A percentile compares a stretch with the other conserved stretches of the same genome.
phyloP scores from a whole-genome alignment of 2,888 invertebrate genomes.

The Limnephilus lunatus region DNA sequence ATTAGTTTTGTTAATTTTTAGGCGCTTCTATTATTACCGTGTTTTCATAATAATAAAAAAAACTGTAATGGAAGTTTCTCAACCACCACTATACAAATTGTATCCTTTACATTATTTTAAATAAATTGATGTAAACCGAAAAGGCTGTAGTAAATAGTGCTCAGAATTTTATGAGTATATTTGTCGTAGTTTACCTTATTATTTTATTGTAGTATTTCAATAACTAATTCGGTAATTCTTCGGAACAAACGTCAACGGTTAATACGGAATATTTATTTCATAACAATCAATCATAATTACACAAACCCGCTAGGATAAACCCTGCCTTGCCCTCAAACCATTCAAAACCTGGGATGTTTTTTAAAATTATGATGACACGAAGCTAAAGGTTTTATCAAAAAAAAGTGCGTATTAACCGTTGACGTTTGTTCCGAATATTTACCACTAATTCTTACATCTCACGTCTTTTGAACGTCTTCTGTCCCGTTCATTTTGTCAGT shows the following conservation, averaged over 20 bases:
- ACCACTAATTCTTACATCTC: no score
- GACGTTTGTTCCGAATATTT: no score
- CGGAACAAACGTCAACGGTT: no score
- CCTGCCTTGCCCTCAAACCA: no score
- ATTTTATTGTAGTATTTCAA: neutral
- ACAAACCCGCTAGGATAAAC: no score
- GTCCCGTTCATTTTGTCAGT: neutral
- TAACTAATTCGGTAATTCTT: neutral
- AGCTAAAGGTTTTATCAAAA: no score
- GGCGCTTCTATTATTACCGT: neutral
- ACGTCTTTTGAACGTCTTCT: no score
- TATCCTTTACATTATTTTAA: constrained; percentile 46
- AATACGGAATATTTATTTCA: no score
- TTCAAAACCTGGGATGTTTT: no score
- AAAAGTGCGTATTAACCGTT: no score
- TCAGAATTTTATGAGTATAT: neutral
- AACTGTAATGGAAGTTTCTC: constrained; percentile 49
- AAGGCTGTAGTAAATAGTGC: neutral
- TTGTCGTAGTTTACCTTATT: neutral
- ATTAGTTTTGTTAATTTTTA: neutral
- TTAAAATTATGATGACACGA: no score
- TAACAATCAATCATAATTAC: no score
- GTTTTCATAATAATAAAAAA: neutral
- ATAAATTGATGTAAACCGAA: neutral
- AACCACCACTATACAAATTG: constrained; percentile 55